Conservation (phyloP, 2,113 vertebrate species). For the Furnarius figulus region DNA sequence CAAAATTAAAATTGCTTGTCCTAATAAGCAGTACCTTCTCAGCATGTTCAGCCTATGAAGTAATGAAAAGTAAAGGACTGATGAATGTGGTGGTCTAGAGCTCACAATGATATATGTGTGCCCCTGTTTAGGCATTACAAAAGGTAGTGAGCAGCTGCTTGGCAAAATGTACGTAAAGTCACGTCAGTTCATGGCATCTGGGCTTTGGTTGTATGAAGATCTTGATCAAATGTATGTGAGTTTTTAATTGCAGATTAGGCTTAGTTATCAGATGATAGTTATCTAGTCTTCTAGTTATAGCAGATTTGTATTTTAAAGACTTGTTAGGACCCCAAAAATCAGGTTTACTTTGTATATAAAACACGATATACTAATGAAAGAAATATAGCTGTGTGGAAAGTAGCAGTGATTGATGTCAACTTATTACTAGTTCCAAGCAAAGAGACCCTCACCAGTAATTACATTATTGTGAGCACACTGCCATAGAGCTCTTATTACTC, state of each 20-base stretch:
- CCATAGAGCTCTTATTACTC: not conserved
- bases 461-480: not conserved
- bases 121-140: not conserved
- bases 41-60: not conserved
- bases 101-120: not conserved
- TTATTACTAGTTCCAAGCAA: not conserved
- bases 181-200: not conserved
- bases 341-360: not conserved
- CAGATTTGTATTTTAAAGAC: not conserved
- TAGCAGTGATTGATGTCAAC: not conserved
- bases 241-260: not conserved
- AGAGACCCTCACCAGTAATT: conserved; percentile 17
- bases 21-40: not conserved
- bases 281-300: not conserved
- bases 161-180: not conserved
- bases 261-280: not conserved
- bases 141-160: not conserved
- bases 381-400: not conserved
- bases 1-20: not conserved
- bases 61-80: not conserved
- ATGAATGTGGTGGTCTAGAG: not conserved
- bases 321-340: not conserved
- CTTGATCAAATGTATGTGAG: not conserved
- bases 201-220: not conserved
- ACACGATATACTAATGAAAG: not conserved